These are phyloP conservation scores for Xestoiulus laeticollis DNA, from an alignment of 2,888 invertebrate species.

Conservation along the genomic window DNA sequence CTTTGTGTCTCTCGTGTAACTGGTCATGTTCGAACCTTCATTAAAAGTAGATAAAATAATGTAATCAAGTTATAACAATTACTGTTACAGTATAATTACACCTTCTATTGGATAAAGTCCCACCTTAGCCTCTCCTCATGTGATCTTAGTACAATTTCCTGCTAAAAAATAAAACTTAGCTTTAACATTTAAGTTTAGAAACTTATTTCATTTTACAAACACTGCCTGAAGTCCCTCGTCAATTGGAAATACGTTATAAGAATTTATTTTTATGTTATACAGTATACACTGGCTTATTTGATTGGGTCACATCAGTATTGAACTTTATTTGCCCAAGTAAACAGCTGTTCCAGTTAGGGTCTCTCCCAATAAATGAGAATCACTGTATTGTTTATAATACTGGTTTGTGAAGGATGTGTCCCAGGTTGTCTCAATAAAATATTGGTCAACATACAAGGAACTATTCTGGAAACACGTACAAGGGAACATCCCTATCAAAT, in stretches of 20 bases:
- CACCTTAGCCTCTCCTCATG: neutral
- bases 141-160: neutral
- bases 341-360: too few species aligned
- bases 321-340: neutral
- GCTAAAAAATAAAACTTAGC: neutral
- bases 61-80: neutral
- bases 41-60: neutral
- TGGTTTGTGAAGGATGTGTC: too few species aligned
- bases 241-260: neutral
- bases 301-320: neutral
- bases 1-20: slow-evolving; percentile 84
- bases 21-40: slow-evolving; percentile 71
- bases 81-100: neutral
- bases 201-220: neutral
- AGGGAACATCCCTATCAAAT: too few species aligned
- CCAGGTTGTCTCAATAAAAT: too few species aligned
- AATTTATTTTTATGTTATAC: neutral
- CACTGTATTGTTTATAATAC: too few species aligned
- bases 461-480: too few species aligned
- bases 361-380: too few species aligned
- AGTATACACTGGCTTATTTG: too few species aligned
- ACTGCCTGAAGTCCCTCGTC: neutral
- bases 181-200: neutral
- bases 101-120: neutral
- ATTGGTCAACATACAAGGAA: too few species aligned